Evolutionary conservation across 2,797 vertebrate species (phyloP).

Genomic region (Cuniculus paca): DNA sequence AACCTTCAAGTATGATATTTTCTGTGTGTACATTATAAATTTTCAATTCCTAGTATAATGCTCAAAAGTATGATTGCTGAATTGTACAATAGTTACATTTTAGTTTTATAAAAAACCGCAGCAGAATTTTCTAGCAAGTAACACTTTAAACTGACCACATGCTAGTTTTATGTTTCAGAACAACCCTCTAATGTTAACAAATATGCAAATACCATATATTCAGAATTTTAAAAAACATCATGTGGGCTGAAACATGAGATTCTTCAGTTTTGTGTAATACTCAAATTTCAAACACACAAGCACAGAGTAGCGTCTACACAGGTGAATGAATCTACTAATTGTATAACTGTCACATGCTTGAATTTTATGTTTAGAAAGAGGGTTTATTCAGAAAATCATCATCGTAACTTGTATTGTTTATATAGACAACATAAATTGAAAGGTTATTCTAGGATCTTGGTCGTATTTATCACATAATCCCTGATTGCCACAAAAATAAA

Average conservation of each 20-base stretch:
- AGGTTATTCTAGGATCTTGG: constrained; percentile 48
- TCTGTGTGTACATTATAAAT: not conserved
- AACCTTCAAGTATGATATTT: not conserved
- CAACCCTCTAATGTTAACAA: not conserved
- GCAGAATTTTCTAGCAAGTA: constrained; percentile 39
- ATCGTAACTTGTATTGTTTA: not conserved
- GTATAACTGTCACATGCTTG: not conserved
- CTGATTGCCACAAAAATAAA: constrained; percentile 53
- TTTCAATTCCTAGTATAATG: constrained; percentile 34
- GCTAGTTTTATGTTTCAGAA: constrained; percentile 48
- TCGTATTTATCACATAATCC: constrained; percentile 74
- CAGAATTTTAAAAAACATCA: constrained; percentile 17
- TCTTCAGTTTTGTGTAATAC: constrained; percentile 34
- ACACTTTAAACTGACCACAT: constrained; percentile 1
- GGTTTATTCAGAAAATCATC: constrained; percentile 48
- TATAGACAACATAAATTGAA: constrained; percentile 63
- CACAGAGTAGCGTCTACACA: not conserved
- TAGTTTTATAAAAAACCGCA: constrained; percentile 48
- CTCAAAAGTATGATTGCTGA: not conserved
- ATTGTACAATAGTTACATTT: not conserved
- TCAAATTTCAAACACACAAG: not conserved
- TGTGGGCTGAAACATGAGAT: not conserved
- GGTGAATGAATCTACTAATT: constrained; percentile 54
- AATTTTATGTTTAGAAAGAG: constrained; percentile 49
- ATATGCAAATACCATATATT: constrained; percentile 7